Evolutionary conservation across 1,140 invertebrate species (phyloP).

Genomic region (Popillia japonica): DNA sequence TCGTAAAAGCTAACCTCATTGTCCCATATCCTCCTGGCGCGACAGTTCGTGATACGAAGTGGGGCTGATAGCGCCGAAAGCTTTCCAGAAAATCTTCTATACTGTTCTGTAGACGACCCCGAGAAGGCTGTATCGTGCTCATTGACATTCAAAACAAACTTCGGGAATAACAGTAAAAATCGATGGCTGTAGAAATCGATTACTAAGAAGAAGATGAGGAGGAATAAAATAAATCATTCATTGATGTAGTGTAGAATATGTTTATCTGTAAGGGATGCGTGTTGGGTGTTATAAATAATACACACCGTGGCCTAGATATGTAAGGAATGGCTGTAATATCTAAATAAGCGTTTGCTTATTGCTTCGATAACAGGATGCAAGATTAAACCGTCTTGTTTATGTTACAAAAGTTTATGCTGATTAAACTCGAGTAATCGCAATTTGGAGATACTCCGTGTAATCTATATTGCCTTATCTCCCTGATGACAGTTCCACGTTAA

Average conservation of each 20-base stretch:
- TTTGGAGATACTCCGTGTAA: too few relatives aligned
- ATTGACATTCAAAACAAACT: slow-evolving; percentile 53
- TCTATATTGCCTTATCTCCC: too few relatives aligned
- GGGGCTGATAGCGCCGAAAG: neutral
- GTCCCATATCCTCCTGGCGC: neutral
- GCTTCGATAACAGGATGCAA: too few relatives aligned
- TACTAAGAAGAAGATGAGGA: slow-evolving; percentile 30
- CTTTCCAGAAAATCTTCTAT: neutral
- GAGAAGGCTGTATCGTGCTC: slow-evolving; percentile 32
- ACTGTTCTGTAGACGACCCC: neutral
- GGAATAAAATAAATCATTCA: slow-evolving; percentile 21
- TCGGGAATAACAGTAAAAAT: slow-evolving; percentile 54
- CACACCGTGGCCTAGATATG: too few relatives aligned
- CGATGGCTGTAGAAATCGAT: slow-evolving; percentile 53
- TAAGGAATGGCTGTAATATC: too few relatives aligned
- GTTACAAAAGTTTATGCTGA: too few relatives aligned
- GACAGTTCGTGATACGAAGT: neutral
- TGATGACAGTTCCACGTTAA: too few relatives aligned
- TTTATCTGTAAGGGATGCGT: neutral
- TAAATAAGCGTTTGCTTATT: too few relatives aligned
- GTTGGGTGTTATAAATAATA: too few relatives aligned
- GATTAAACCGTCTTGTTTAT: too few relatives aligned
- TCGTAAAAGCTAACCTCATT: slow-evolving; percentile 19
- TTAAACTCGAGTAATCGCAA: too few relatives aligned
- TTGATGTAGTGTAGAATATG: neutral